phyloP scores from a whole-genome alignment of 2,113 vertebrate genomes.

The Pygoscelis adeliae region DNA sequence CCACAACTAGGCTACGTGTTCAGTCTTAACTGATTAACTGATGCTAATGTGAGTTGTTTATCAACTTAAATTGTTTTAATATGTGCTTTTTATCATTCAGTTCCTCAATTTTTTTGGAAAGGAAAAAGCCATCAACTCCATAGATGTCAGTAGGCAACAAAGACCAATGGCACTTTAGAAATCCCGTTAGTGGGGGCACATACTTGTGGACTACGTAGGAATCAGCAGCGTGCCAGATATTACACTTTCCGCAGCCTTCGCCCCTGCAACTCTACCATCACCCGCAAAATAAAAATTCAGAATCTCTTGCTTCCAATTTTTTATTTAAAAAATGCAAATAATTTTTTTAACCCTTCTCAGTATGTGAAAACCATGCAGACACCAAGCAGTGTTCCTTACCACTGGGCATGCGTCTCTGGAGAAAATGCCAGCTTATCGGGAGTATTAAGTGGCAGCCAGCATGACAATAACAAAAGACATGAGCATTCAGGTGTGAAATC shows the following conservation, averaged over 20 bases:
- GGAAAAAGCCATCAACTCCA: not conserved
- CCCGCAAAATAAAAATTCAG: not conserved
- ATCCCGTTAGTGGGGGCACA: not conserved
- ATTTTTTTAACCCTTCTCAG: not conserved
- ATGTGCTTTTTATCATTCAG: not conserved
- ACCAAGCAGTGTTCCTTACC: not conserved
- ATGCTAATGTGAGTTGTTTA: not conserved
- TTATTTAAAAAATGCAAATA: not conserved
- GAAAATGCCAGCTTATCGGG: not conserved
- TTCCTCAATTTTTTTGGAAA: not conserved
- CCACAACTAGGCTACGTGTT: rapidly evolving
- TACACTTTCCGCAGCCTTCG: not conserved
- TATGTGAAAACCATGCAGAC: not conserved
- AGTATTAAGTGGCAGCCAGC: not conserved
- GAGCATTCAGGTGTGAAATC: constrained; percentile 20
- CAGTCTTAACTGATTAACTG: not conserved
- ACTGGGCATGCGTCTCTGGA: not conserved
- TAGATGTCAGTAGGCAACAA: not conserved
- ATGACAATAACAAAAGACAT: not conserved
- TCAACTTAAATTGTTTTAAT: not conserved
- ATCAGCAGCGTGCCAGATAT: not conserved
- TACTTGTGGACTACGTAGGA: not conserved
- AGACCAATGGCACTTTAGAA: not conserved
- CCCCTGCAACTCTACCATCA: not conserved
- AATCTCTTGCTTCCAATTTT: not conserved